phyloP scores from a whole-genome alignment of 2,888 invertebrate species.

The Polylopha cassiicola region DNA sequence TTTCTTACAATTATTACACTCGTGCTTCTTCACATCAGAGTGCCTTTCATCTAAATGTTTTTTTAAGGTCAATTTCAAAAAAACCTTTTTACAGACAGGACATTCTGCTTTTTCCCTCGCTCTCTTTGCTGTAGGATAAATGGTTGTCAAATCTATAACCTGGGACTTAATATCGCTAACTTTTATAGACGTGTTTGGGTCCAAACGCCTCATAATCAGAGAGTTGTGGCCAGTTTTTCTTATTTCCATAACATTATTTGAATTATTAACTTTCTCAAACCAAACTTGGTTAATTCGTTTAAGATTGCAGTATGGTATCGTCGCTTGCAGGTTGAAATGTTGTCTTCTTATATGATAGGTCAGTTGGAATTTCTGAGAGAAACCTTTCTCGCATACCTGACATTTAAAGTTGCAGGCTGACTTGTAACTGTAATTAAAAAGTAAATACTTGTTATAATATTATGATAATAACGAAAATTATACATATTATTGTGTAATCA shows the following conservation, averaged over 20 bases:
- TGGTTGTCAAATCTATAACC: slow-evolving; percentile 32
- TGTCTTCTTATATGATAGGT: slow-evolving; percentile 42
- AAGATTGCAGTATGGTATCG: slow-evolving; percentile 30
- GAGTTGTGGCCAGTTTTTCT: slow-evolving; percentile 40
- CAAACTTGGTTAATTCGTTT: slow-evolving; percentile 50
- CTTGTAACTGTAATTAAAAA: slow-evolving; percentile 7
- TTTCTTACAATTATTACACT: slow-evolving; percentile 19
- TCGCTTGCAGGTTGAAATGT: slow-evolving; percentile 45
- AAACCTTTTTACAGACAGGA: slow-evolving; percentile 15
- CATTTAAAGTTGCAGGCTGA: slow-evolving; percentile 27
- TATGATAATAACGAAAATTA: too few species aligned
- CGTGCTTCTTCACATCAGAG: slow-evolving; percentile 6
- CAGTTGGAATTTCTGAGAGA: slow-evolving; percentile 26
- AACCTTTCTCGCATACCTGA: slow-evolving; percentile 35
- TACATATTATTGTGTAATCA: too few species aligned
- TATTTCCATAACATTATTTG: slow-evolving; percentile 42
- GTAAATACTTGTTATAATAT: too few species aligned
- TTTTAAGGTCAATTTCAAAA: slow-evolving; percentile 15
- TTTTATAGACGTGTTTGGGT: slow-evolving; percentile 30
- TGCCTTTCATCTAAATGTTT: slow-evolving; percentile 20
- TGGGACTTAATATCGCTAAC: slow-evolving; percentile 28
- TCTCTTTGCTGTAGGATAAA: slow-evolving; percentile 29
- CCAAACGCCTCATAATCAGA: slow-evolving; percentile 37
- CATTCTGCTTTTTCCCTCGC: slow-evolving; percentile 10
- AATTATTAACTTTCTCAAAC: slow-evolving; percentile 49